Conservation (phyloP, 2,888 invertebrate species). For the Odontothrips loti region DNA sequence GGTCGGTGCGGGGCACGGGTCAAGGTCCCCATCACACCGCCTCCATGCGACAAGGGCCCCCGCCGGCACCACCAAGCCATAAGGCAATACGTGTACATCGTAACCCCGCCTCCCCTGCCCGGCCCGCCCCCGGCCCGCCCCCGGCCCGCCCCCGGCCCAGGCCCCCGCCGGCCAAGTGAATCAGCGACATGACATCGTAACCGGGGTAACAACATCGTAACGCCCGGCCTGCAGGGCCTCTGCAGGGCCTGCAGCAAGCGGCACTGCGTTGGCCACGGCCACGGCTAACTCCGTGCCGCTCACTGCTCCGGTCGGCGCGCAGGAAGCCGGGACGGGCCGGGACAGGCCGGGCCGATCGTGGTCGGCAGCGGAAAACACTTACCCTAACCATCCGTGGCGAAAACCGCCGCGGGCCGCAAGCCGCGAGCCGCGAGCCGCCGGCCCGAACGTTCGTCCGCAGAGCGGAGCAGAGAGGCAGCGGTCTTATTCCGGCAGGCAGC, state of each 20-base stretch:
- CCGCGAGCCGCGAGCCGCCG: too few relatives aligned
- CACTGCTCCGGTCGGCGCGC: not conserved
- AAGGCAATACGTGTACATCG: too few relatives aligned
- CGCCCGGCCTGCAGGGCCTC: not conserved
- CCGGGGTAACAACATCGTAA: not conserved
- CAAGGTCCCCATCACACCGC: too few relatives aligned
- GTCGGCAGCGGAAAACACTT: not conserved
- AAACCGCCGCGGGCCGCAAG: not conserved
- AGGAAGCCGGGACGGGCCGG: not conserved
- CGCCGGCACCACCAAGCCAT: too few relatives aligned
- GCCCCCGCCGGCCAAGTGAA: not conserved
- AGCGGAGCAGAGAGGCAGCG: too few relatives aligned
- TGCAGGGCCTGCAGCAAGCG: too few relatives aligned
- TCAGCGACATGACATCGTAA: not conserved
- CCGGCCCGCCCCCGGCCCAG: not conserved
- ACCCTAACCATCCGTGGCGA: slow-evolving; percentile 13
- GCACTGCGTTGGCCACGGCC: not conserved
- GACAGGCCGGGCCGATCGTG: not conserved
- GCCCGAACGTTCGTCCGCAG: too few relatives aligned
- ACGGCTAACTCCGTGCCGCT: not conserved
- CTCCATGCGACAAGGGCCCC: too few relatives aligned
- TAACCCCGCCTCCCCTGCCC: not conserved
- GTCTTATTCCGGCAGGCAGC: too few relatives aligned
- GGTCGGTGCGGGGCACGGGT: too few relatives aligned
- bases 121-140: not conserved